phyloP scores from a whole-genome alignment of 2,113 vertebrate species.

The Rhodinocichla rosea region DNA sequence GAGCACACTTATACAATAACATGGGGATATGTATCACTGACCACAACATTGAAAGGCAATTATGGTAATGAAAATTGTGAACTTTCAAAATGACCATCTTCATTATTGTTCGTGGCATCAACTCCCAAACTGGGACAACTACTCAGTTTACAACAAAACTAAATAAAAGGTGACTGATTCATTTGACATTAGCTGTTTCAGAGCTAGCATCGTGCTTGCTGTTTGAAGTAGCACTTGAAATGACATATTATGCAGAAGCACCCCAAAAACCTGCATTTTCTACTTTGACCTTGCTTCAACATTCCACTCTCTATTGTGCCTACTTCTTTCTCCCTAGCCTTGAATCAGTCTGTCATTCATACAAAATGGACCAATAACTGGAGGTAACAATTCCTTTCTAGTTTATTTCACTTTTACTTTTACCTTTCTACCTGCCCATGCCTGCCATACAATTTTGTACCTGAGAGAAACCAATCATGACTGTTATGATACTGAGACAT shows the following conservation, averaged over 20 bases:
- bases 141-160: conserved; percentile 37
- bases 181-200: neutral
- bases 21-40: conserved; percentile 19
- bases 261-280: neutral
- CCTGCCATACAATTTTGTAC: neutral
- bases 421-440: neutral
- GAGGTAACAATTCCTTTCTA: neutral
- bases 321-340: neutral
- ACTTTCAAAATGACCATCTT: conserved; percentile 38
- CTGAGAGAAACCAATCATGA: neutral
- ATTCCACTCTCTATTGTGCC: neutral
- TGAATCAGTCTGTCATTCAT: neutral
- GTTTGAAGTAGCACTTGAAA: neutral
- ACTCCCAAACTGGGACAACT: conserved; percentile 18
- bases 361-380: neutral
- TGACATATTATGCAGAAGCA: neutral
- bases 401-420: neutral
- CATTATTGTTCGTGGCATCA: neutral
- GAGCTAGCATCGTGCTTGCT: neutral
- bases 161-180: conserved; percentile 20
- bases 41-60: conserved; percentile 32
- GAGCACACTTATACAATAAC: neutral
- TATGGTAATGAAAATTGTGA: conserved; percentile 43
- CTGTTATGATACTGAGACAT: neutral
- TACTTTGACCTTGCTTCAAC: neutral